Percentiles rank a stretch among this genome's conserved stretches.
Evolutionary conservation across 1,140 invertebrate genomes (phyloP).

Genomic region (Paraescarpia echinospica): DNA sequence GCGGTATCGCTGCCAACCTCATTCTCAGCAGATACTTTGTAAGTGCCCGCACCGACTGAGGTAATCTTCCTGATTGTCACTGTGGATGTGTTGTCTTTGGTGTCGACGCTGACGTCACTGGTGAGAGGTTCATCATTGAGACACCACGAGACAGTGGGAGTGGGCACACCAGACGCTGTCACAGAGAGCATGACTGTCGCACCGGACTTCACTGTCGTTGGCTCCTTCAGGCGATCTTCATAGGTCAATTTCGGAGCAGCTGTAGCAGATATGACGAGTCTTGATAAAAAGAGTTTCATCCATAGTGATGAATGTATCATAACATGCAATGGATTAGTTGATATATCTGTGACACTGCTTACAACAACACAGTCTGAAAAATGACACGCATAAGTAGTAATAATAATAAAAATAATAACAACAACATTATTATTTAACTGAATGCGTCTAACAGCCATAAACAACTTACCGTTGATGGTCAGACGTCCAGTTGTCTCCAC

Average conservation of each 20-base stretch:
- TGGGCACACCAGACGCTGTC: slow-evolving; percentile 80
- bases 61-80: slow-evolving; percentile 76
- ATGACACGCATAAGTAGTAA: background rate
- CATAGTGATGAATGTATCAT: background rate
- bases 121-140: slow-evolving; percentile 65
- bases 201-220: slow-evolving; percentile 41
- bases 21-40: slow-evolving; percentile 73
- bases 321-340: background rate
- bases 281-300: background rate
- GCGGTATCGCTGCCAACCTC: slow-evolving; percentile 80
- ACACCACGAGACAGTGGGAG: slow-evolving; percentile 80
- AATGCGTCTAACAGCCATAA: background rate
- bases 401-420: too few species aligned
- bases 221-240: slow-evolving; percentile 42
- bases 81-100: background rate
- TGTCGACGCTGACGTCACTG: background rate
- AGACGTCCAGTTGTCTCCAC: slow-evolving; percentile 52
- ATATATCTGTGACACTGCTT: background rate
- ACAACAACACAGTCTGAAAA: background rate
- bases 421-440: background rate
- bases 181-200: slow-evolving; percentile 59
- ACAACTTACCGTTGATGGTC: slow-evolving; percentile 47
- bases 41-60: slow-evolving; percentile 79
- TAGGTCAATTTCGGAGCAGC: slow-evolving; percentile 18
- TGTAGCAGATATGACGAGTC: background rate